A percentile compares a stretch with the other conserved stretches of the same genome.
Conservation (phyloP, 1,140 invertebrate genomes). For the Pseudobourletiella spinata region DNA sequence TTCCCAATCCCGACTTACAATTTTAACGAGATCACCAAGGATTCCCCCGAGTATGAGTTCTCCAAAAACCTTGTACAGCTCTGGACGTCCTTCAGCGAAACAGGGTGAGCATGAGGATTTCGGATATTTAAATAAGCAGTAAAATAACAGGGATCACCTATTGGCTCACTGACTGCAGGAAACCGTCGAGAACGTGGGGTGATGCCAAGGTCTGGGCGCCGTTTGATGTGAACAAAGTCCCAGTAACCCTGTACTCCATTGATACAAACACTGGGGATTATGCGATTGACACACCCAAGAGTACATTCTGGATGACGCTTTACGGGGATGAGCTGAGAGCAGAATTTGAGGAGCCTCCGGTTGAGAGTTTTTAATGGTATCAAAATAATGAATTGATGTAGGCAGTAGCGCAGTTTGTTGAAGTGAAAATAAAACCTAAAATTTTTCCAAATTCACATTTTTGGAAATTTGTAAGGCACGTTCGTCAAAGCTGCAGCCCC, state of each 20-base stretch:
- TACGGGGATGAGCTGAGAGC: background rate
- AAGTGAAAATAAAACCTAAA: too few relatives aligned
- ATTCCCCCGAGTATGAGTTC: conserved; percentile 5
- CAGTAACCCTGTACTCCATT: conserved; percentile 8
- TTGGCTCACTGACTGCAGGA: background rate
- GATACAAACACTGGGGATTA: background rate
- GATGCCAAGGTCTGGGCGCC: conserved; percentile 25
- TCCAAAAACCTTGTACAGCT: conserved; percentile 14
- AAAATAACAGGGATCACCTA: background rate
- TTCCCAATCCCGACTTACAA: conserved; percentile 1
- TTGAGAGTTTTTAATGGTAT: conserved; percentile 18
- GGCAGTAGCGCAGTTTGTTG: too few relatives aligned
- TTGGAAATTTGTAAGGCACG: too few relatives aligned
- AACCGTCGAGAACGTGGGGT: conserved; percentile 23
- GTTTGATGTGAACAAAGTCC: background rate
- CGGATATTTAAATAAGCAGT: background rate
- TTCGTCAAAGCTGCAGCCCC: too few relatives aligned
- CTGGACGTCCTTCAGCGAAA: conserved; percentile 23
- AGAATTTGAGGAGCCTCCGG: conserved; percentile 7
- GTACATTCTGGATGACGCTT: conserved; percentile 9
- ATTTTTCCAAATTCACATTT: too few relatives aligned
- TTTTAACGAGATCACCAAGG: background rate
- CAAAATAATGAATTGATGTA: too few relatives aligned
- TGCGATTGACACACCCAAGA: background rate
- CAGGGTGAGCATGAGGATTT: conserved; percentile 17